A percentile compares a stretch with the other conserved stretches of the same genome.
These are phyloP conservation scores for Falcunculus frontatus DNA, from an alignment of 2,113 vertebrate species.

Conservation along the genomic window DNA sequence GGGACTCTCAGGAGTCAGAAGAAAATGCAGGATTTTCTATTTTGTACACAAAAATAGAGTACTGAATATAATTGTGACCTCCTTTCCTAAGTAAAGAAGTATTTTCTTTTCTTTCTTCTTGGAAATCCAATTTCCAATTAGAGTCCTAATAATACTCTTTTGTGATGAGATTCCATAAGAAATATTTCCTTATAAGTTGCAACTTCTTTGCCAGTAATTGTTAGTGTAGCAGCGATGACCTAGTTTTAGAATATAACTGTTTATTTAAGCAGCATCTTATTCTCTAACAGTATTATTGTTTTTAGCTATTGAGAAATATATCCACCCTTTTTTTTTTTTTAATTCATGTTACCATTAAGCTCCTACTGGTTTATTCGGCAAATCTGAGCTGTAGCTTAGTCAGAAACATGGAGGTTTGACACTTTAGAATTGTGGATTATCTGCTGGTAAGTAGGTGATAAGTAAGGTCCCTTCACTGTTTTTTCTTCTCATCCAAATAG, in stretches of 20 bases:
- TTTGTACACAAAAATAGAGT: not conserved
- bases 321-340: not conserved
- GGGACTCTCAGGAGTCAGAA: not conserved
- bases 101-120: not conserved
- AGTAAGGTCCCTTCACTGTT: not conserved
- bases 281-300: not conserved
- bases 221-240: not conserved
- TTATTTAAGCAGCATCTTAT: not conserved
- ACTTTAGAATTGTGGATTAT: not conserved
- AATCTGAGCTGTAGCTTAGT: not conserved
- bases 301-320: not conserved
- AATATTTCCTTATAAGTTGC: not conserved
- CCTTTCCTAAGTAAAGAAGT: not conserved
- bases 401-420: not conserved
- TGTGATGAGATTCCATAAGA: not conserved
- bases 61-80: not conserved
- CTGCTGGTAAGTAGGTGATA: not conserved
- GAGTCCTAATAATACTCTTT: not conserved
- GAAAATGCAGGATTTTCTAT: not conserved
- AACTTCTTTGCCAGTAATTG: not conserved
- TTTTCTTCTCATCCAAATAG: not conserved
- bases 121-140: not conserved
- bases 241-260: not conserved
- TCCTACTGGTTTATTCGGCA: not conserved
- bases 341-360: not conserved